phyloP scores from a whole-genome alignment of 2,888 invertebrate species.

The Acleris holmiana region DNA sequence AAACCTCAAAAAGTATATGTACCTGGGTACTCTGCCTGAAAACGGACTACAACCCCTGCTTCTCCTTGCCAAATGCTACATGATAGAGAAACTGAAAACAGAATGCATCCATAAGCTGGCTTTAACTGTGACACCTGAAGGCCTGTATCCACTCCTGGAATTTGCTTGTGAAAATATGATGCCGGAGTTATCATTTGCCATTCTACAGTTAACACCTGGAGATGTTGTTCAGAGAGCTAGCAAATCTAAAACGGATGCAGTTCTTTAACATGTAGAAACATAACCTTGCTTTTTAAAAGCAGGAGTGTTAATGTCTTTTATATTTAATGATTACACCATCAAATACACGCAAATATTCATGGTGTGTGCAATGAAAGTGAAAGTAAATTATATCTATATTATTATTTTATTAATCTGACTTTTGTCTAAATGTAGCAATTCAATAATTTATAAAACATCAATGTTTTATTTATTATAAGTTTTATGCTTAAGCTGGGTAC shows the following conservation, averaged over 20 bases:
- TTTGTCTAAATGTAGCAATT: too few relatives aligned
- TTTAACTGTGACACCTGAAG: slow-evolving; percentile 42
- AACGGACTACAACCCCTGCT: slow-evolving; percentile 54
- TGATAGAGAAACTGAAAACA: slow-evolving; percentile 60
- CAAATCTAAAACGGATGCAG: slow-evolving; percentile 41
- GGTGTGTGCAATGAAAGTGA: too few relatives aligned
- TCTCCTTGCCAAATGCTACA: slow-evolving; percentile 56
- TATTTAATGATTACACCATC: too few relatives aligned
- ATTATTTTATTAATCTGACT: too few relatives aligned
- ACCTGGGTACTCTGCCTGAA: slow-evolving; percentile 53
- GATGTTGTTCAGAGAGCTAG: slow-evolving; percentile 49
- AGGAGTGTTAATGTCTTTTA: too few relatives aligned
- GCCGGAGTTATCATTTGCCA: slow-evolving; percentile 50
- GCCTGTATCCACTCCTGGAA: slow-evolving; percentile 51
- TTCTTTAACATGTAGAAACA: too few relatives aligned
- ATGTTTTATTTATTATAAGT: too few relatives aligned
- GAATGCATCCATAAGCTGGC: slow-evolving; percentile 57
- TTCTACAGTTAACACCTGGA: slow-evolving; percentile 45
- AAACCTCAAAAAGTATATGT: slow-evolving; percentile 58
- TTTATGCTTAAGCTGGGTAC: too few relatives aligned
- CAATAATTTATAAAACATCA: too few relatives aligned
- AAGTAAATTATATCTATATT: too few relatives aligned
- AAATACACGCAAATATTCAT: too few relatives aligned
- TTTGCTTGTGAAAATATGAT: slow-evolving; percentile 57
- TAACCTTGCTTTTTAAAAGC: too few relatives aligned